Percentiles rank a stretch among this genome's conserved stretches.
phyloP scores from a whole-genome alignment of 2,797 vertebrate species.

The Microhierax caerulescens region DNA sequence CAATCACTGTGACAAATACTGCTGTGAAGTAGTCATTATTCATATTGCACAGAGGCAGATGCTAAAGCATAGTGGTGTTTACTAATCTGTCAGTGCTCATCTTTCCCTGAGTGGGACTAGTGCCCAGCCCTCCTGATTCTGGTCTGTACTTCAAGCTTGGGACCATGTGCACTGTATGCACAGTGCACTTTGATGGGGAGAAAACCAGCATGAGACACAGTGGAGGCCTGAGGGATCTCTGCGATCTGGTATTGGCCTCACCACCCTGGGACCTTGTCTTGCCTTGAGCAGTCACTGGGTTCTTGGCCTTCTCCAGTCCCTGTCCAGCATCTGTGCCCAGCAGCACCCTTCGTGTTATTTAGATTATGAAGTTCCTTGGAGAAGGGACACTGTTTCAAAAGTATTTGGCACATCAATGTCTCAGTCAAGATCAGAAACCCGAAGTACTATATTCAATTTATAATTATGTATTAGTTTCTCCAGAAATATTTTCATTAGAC shows the following conservation, averaged over 20 bases:
- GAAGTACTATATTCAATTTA: neutral
- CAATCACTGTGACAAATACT: neutral
- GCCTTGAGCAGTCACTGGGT: neutral
- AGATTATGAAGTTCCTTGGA: neutral
- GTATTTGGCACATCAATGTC: neutral
- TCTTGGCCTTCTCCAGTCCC: neutral
- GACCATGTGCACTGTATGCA: neutral
- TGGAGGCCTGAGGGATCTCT: neutral
- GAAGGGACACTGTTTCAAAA: neutral
- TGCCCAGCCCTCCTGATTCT: neutral
- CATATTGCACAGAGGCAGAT: neutral
- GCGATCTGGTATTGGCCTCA: fast-evolving
- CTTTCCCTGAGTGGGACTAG: neutral
- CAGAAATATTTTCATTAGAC: neutral
- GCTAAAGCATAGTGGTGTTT: neutral
- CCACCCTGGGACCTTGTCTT: neutral
- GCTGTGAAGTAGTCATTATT: neutral
- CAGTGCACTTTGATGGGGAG: neutral
- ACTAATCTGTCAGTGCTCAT: neutral
- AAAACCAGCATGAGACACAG: neutral
- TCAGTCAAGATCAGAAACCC: neutral
- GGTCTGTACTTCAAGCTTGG: neutral
- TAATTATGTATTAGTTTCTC: neutral
- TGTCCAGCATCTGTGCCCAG: neutral
- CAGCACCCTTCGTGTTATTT: neutral